Base-by-base conservation (phyloP, 2,113 vertebrate genomes). In the Zeus faber region DNA sequence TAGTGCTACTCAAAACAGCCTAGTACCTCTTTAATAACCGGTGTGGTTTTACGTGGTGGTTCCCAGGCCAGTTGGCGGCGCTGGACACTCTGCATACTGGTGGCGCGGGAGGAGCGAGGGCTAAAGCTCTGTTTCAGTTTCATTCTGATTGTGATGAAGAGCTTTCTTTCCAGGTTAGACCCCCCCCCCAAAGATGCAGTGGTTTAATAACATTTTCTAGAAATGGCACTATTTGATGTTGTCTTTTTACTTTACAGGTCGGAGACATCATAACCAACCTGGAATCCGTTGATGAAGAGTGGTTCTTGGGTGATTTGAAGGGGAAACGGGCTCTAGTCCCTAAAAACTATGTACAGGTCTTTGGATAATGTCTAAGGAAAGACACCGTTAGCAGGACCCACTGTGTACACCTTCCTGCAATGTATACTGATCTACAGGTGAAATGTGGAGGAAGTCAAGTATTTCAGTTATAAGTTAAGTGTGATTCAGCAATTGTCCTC, bases 241-340 rank as follows among this genome's bases (percentile, higher is more conserved):
- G 3, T 40, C 5, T 25, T 31, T 14, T 17, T 14, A 50, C 25
- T 47, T 67, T 75, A 9, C 89, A 98, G 95, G 88, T 76, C 35
- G 95, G 94, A 18, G 95, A 95, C 47, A 54, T 86, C 10, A 76
- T 98, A 68, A 89, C 88, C 44, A 85, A 86, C 54, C 66, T 96
- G 73, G 91, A 93, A 84, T 62, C 87, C 6, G 50, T 95, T 2
- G 92, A 94, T 7, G 73, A 92, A 0, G 95, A 96, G 65, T 98
- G 95, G 95, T 90, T 95, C 88, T 80, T 88, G 33, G 95, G 93
- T 58, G 91, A 94, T 21, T 71, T 94, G 35, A 79, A 81, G 62
- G 94, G 93, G 3, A 92, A 75, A 68, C 85, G 84, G 54, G 95
- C 93, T 17, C 81, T 98, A 55, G 94, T 96, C 64, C 95, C 95